Conservation (phyloP, 2,888 invertebrate species). For the Chaitophorus viminalis region DNA sequence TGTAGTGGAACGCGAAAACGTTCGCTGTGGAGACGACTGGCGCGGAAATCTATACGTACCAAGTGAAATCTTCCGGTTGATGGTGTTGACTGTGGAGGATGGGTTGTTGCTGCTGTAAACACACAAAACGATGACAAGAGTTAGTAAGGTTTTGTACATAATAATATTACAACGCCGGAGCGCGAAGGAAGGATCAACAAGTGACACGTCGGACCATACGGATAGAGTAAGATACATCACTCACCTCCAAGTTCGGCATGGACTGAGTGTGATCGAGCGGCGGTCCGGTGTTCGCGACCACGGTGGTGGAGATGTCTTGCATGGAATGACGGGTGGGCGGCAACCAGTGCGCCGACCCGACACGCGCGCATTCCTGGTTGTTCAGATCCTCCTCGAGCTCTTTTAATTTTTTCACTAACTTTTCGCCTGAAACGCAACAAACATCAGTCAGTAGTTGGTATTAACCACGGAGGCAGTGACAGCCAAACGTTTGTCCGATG, state of each 20-base stretch:
- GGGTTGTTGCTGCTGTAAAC: slow-evolving; percentile 51
- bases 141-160: not conserved
- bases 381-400: slow-evolving; percentile 70
- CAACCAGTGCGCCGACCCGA: slow-evolving; percentile 64
- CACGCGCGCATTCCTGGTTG: slow-evolving; percentile 69
- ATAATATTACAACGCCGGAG: not conserved
- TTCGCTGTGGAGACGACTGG: not conserved
- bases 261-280: slow-evolving; percentile 48
- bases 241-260: slow-evolving; percentile 57
- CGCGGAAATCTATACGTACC: slow-evolving; percentile 36
- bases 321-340: slow-evolving; percentile 66
- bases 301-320: slow-evolving; percentile 66
- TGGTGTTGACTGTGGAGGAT: slow-evolving; percentile 48
- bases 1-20: not conserved
- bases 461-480: no score
- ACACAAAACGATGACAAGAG: not conserved
- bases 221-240: not conserved
- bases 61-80: slow-evolving; percentile 53
- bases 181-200: no score
- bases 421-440: slow-evolving; percentile 67
- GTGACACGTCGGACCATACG: no score
- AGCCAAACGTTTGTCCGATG: no score
- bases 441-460: not conserved
- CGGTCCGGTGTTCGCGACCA: slow-evolving; percentile 64
- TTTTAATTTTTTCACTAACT: slow-evolving; percentile 72